A percentile compares a stretch with the other conserved stretches of the same genome.
phyloP scores from a whole-genome alignment of 2,888 invertebrate species.

The Folsomia manolachei region DNA sequence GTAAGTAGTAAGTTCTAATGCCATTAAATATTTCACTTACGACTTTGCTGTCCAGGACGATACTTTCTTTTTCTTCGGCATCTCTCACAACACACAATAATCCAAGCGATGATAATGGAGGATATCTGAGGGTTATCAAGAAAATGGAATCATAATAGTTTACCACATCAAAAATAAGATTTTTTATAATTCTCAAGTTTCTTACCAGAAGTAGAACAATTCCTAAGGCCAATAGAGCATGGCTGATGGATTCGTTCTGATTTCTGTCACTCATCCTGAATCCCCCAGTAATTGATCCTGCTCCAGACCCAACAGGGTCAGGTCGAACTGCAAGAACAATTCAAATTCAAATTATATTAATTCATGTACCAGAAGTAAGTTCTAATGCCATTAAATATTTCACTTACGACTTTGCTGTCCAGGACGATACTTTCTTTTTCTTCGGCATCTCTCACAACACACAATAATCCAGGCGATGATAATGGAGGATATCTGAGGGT shows the following conservation, averaged over 20 bases:
- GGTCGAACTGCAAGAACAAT: neutral
- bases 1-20: too few relatives aligned
- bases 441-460: constrained; percentile 1
- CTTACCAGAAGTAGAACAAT: neutral
- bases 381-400: too few relatives aligned
- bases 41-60: neutral
- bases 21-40: neutral
- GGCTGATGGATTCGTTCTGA: neutral
- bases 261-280: constrained; percentile 1
- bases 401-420: neutral
- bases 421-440: constrained; percentile 1
- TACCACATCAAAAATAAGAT: too few relatives aligned
- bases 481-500: neutral
- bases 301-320: neutral
- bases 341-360: too few relatives aligned
- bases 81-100: neutral
- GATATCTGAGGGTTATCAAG: too few relatives aligned
- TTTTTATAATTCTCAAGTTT: too few relatives aligned
- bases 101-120: neutral
- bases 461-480: neutral
- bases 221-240: neutral
- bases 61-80: constrained; percentile 5
- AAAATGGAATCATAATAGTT: too few relatives aligned
- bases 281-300: neutral
- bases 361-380: too few relatives aligned